These are phyloP conservation scores for Pipistrellus nathusii DNA, from an alignment of 2,797 vertebrate genomes.

Conservation along the genomic window DNA sequence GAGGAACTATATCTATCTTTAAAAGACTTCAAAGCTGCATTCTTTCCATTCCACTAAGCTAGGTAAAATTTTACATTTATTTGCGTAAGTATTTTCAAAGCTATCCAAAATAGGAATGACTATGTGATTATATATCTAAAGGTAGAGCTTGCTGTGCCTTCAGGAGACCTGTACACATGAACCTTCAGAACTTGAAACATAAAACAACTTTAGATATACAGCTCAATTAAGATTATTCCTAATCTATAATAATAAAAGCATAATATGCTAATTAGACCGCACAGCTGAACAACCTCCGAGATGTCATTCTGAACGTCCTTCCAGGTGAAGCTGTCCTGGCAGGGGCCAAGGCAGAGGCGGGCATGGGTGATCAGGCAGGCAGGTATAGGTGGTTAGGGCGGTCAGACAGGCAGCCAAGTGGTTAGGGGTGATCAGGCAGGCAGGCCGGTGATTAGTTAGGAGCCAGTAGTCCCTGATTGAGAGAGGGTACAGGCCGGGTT, in stretches of 20 bases:
- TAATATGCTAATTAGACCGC: too few relatives aligned
- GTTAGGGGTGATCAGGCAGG: too few relatives aligned
- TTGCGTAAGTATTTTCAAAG: background rate
- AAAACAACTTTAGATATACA: slow-evolving; percentile 10
- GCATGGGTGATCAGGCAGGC: too few relatives aligned
- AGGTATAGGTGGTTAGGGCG: too few relatives aligned
- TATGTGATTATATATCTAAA: background rate
- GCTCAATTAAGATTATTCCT: background rate
- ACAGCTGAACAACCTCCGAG: too few relatives aligned
- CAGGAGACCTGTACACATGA: background rate
- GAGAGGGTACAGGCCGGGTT: too few relatives aligned
- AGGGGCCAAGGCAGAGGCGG: too few relatives aligned
- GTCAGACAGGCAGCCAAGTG: too few relatives aligned
- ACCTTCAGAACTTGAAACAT: background rate
- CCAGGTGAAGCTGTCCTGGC: too few relatives aligned
- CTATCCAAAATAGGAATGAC: background rate
- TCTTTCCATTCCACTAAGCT: background rate
- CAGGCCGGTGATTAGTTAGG: too few relatives aligned
- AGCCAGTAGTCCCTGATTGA: too few relatives aligned
- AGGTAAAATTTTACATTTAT: background rate
- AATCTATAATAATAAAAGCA: background rate
- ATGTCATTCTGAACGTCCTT: too few relatives aligned
- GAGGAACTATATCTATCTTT: background rate
- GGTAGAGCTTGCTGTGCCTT: background rate
- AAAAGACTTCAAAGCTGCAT: background rate